Percentiles rank a stretch among this genome's conserved stretches.
Conservation (phyloP, 2,888 invertebrate genomes). For the Xiphydria camelus region DNA sequence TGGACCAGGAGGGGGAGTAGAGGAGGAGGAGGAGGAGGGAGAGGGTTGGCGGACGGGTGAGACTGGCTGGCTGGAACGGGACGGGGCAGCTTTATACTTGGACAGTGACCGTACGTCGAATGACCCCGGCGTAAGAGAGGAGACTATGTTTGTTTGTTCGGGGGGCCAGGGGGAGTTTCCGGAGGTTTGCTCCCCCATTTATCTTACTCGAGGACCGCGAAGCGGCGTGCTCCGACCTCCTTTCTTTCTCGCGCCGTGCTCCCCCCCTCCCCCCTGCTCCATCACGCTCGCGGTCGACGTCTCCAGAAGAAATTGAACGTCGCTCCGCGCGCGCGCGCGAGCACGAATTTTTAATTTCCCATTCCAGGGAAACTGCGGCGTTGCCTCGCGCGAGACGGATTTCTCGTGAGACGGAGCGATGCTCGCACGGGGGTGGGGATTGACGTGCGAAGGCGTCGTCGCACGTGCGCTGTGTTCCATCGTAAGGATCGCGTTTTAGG, state of each 20-base stretch:
- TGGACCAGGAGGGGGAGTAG: constrained; percentile 1
- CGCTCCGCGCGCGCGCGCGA: not conserved
- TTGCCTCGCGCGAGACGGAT: too few relatives aligned
- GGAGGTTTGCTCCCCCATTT: too few relatives aligned
- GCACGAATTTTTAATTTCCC: constrained; percentile 1
- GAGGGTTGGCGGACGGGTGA: not conserved
- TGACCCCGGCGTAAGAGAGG: not conserved
- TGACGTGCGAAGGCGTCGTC: too few relatives aligned
- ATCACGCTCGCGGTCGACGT: too few relatives aligned
- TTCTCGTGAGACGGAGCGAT: too few relatives aligned
- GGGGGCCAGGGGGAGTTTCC: constrained; percentile 6
- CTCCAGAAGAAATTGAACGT: not conserved
- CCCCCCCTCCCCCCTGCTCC: too few relatives aligned
- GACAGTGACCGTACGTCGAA: constrained; percentile 4
- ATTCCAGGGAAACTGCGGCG: too few relatives aligned
- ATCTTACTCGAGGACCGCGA: constrained; percentile 26
- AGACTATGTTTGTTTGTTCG: constrained; percentile 18
- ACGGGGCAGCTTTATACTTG: not conserved
- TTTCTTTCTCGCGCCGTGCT: too few relatives aligned
- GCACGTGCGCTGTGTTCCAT: too few relatives aligned
- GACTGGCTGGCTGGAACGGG: not conserved
- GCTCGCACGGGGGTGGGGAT: too few relatives aligned
- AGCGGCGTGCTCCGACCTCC: too few relatives aligned
- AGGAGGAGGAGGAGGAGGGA: constrained; percentile 14
- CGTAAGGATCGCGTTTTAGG: too few relatives aligned